Evolutionary conservation across 2,888 invertebrate genomes (phyloP), one percentile per base, ranked within the genome.

Genomic region (Plagodis dolabraria): DNA sequence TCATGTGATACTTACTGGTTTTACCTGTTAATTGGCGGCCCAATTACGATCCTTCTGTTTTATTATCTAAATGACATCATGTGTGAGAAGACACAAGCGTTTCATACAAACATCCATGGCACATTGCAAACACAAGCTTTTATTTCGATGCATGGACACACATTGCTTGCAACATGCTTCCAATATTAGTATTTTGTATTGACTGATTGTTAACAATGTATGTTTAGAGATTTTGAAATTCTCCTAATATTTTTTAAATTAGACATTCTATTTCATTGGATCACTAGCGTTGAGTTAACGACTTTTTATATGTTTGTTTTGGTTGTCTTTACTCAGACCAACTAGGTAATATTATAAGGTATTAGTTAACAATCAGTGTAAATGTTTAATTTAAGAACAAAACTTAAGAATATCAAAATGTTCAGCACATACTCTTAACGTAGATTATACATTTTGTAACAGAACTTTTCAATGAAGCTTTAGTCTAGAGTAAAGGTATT

Each of bases 111-210:
- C 83, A 83, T 80, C 71, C 79, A 79, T 72, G 77, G 76, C 78
- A 81, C 78, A 79, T 79, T 75, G 80, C 79, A 80, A 74, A 76
- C 75, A 71, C 71, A 83, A 82, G 83, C 83, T 70, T 71, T 70
- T 46, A 65, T 69, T 72, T 68, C 1, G 11, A 78, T 77, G 81
- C 77, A 65, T 76, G 63, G 67, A 75, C 71, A 77, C 73, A 77
- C 74, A 83, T 71, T 71, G 81, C 77, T 72, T 71, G 81, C 80
- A 70, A 73, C 83, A 83, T 83, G 83, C 83, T 79, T 61, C 58
- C 60, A 59, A 63, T 71, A 49, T 57, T 61, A 63, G 64, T 62
- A 43, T 63, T 60, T 47, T 50, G 47, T 67, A 67, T 67, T 53
- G 54, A 69, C 69, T 72, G 70, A 72, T 67, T 68, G 63, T 65